A percentile compares a stretch with the other conserved stretches of the same genome.
Conservation (phyloP, 64 coral and sea anemone species). For the Trachythela sp. region DNA sequence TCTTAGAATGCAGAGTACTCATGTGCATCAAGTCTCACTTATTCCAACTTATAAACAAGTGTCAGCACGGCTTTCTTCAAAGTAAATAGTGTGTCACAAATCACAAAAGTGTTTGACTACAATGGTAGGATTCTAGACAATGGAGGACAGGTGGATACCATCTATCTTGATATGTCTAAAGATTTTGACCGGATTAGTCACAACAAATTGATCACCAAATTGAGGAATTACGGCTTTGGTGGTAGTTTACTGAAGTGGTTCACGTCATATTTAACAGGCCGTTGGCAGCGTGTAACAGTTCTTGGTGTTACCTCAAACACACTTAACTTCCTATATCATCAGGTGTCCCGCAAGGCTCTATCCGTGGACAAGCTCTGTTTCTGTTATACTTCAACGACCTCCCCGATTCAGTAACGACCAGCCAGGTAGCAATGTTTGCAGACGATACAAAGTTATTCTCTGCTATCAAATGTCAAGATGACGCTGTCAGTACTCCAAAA, state of each 20-base stretch:
- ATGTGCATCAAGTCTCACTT: not conserved
- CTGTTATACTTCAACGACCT: conserved; percentile 38
- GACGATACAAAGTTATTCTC: conserved; percentile 43
- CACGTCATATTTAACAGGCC: conserved; percentile 18
- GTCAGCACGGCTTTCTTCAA: not conserved
- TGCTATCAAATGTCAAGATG: no score
- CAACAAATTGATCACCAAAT: not conserved
- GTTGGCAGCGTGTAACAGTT: conserved; percentile 39
- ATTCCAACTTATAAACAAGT: not conserved
- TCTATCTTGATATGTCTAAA: conserved; percentile 6
- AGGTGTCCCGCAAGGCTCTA: conserved; percentile 37
- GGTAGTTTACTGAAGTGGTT: conserved; percentile 46
- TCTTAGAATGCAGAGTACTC: not conserved
- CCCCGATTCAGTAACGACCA: not conserved
- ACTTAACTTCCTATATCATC: conserved; percentile 42
- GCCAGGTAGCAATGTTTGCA: conserved; percentile 40
- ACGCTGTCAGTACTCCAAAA: conserved; percentile 22
- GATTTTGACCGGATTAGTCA: not conserved
- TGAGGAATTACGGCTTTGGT: not conserved
- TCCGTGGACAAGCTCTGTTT: conserved; percentile 39
- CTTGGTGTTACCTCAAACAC: conserved; percentile 25
- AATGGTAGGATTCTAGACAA: not conserved
- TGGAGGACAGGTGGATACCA: not conserved
- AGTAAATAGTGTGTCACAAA: not conserved
- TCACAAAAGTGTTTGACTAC: not conserved